phyloP scores from a whole-genome alignment of 2,797 vertebrate genomes.

The Crocidura indochinensis region DNA sequence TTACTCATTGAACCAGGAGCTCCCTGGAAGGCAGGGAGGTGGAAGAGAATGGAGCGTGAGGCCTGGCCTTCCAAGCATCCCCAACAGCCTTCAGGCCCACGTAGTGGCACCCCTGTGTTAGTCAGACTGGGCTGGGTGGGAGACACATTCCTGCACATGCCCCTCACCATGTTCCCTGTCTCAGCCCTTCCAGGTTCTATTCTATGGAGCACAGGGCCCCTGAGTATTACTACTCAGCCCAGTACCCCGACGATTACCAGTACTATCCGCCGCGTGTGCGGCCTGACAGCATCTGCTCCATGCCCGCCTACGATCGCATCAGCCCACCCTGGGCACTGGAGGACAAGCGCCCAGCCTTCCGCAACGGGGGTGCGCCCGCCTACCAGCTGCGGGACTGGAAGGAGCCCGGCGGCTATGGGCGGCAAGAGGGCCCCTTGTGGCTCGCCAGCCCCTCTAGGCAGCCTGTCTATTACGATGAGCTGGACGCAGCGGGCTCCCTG shows the following conservation, averaged over 20 bases:
- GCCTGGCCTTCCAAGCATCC: background rate
- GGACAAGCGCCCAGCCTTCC: slow-evolving; percentile 94
- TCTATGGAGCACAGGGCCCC: slow-evolving; percentile 91
- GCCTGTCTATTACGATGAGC: slow-evolving; percentile 89
- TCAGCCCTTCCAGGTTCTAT: slow-evolving; percentile 94
- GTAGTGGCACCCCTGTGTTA: too few relatives aligned
- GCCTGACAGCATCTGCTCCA: slow-evolving; percentile 97
- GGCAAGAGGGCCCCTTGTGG: slow-evolving; percentile 89
- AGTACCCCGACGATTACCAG: slow-evolving; percentile 94
- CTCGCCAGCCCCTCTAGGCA: slow-evolving; percentile 86
- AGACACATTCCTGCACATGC: background rate
- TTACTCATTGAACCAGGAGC: too few relatives aligned
- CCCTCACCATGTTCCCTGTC: background rate
- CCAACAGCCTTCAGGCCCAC: too few relatives aligned
- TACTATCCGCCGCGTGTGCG: slow-evolving; percentile 94
- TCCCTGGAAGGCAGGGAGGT: too few relatives aligned
- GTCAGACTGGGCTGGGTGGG: rapidly evolving
- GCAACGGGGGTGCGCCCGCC: slow-evolving; percentile 89
- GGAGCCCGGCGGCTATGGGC: slow-evolving; percentile 83
- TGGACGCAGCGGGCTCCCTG: slow-evolving; percentile 92
- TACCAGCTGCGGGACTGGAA: slow-evolving; percentile 91
- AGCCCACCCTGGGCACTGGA: slow-evolving; percentile 93
- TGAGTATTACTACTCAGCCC: slow-evolving; percentile 94
- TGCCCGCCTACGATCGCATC: slow-evolving; percentile 93
- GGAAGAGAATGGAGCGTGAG: background rate